Conservation (phyloP, 2,888 invertebrate species). For the Tenthredo amoena region DNA sequence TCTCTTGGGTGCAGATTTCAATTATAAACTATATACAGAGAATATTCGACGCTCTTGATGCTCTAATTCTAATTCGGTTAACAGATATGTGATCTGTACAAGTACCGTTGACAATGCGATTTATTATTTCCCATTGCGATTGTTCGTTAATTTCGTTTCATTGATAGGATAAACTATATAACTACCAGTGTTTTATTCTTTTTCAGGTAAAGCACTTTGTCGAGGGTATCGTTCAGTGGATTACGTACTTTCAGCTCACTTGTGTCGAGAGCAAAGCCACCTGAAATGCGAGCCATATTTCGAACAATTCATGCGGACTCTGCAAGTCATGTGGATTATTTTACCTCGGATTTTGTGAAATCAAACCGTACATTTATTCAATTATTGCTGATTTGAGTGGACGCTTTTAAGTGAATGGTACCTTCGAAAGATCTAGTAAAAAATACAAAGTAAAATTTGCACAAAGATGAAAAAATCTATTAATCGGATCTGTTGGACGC, state of each 20-base stretch:
- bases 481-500: background rate
- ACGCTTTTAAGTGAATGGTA: background rate
- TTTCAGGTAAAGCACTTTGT: background rate
- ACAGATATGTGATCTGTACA: background rate
- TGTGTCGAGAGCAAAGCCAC: background rate
- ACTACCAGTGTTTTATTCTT: background rate
- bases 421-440: background rate
- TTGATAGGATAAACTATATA: background rate
- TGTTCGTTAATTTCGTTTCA: background rate
- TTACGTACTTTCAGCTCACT: background rate
- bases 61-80: background rate
- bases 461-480: background rate
- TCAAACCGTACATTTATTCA: background rate
- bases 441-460: background rate
- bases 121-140: background rate
- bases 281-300: background rate
- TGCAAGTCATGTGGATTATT: background rate
- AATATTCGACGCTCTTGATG: background rate
- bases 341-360: background rate
- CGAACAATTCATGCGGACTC: background rate
- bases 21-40: background rate
- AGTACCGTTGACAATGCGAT: background rate
- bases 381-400: background rate
- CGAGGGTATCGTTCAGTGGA: background rate
- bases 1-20: background rate